Base-by-base conservation (phyloP, 2,888 invertebrate genomes). In the Parasteatoda lunata region DNA sequence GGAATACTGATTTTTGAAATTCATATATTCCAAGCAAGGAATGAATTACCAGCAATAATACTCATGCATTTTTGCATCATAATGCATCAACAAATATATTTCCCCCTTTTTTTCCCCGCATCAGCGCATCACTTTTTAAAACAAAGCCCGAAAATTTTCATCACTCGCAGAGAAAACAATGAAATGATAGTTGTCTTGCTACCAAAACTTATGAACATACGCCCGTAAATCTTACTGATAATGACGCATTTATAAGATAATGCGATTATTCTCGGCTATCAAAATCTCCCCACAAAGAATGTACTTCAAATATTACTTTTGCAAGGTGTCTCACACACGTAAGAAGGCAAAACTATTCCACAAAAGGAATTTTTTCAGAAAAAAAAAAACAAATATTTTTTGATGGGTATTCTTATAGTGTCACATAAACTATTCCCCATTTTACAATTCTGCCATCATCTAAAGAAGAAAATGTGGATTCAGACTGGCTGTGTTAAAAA, bases 401-500 rank as follows among this genome's bases (percentile, higher is more conserved):
- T 30, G 30, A 30, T 30, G 15, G 51, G 77, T 54, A 84, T 84
- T 84, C 84, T 84, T 77, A 7, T 77, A 30, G 54, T 84, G 84
- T 54, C 84, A 68, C 84, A 71, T 84, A 84, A 84, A 84, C 65
- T 64, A 82, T 83, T 66, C 54, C 30, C 54, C 45, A n/a, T 8
- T n/a, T 45, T 30, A 69, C 6, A 8, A 9, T 13, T 54, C 54
- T 13, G 54, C 54, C 54, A 13, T 54, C 4, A 54, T 11, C 4
- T 54, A 11, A 13, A 13, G 54, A 11, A 54, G 30, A 30, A 30
- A 30, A 30, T 30, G 30, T 30, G 30, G 30, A 30, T 30, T 30
- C 30, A 30, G 30, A 30, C 30, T 30, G 30, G 30, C 30, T 30
- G 30, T 30, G 30, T 30, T 30, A 30, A 30, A 30, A 30, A 30